Base-by-base conservation (phyloP, 1,140 invertebrate genomes). In the Halyomorpha halys region DNA sequence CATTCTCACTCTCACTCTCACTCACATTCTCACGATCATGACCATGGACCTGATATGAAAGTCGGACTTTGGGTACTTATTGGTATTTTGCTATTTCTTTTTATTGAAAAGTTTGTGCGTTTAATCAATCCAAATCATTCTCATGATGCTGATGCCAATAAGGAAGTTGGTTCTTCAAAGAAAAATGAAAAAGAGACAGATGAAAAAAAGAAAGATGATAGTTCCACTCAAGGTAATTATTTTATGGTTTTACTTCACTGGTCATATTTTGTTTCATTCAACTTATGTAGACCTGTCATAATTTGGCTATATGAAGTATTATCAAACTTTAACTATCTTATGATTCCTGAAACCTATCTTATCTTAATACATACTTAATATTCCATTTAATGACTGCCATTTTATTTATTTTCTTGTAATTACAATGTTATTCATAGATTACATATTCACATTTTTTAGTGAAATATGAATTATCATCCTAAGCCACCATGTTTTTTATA, bases 21-120 rank as follows among this genome's bases (percentile, higher is more conserved):
- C 70, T 69, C 68, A 18, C 77, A 79, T 67, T 64, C 47, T 18
- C 74, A 79, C 62, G 62, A 69, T 4, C 72, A 80, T 67, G 44
- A 63, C 53, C 85, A 82, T 71, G 53, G 53, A n/a, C 87, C 89
- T 73, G 87, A 96, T 70, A 85, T 90, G 76, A 83, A 81, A 25
- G 89, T 95, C 25, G 93, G 94, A n/a, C 74, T 96, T 11, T 91
- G 89, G 76, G 89, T 97, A 2, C 75, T 97, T 2, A 81, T 83
- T 54, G 94, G 94, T n/a, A 94, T 98, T 63, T 83, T 95, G 44
- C 83, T 85, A 39, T 98, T 98, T 73, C 77, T 98, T 23, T 81
- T 91, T 23, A 87, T 97, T 1, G 94, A 98, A 75, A 99, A 99
- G 76, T 79, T 86, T 70, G 91, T 99, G 0, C 77, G 94, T 44